Conservation (phyloP, 1,140 invertebrate genomes). For the Metaphire vulgaris region DNA sequence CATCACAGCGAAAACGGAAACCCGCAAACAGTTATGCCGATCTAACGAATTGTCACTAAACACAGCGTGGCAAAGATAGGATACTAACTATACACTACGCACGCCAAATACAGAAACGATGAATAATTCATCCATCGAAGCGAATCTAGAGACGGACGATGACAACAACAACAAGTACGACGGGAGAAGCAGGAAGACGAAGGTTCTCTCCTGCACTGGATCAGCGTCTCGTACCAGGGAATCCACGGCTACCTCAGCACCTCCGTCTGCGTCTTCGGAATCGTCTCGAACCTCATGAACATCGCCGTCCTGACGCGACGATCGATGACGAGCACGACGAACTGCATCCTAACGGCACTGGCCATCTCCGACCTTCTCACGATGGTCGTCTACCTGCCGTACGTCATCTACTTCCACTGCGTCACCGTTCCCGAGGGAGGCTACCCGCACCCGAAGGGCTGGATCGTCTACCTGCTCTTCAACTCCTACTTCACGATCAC, state of each 20-base stretch:
- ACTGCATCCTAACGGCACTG: conserved; percentile 73
- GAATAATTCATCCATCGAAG: no score
- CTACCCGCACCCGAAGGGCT: conserved; percentile 52
- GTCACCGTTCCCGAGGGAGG: conserved; percentile 48
- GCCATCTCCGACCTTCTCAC: conserved; percentile 78
- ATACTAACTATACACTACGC: no score
- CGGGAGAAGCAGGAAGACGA: no score
- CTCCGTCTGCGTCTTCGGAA: conserved; percentile 76
- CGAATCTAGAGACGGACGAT: no score
- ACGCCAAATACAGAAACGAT: no score
- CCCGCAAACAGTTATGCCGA: no score
- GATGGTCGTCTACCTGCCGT: no score
- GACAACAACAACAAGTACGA: no score
- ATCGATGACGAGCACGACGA: conserved; percentile 74
- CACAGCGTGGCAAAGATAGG: no score
- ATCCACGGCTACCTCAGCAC: conserved; percentile 66
- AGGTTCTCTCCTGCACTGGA: not conserved
- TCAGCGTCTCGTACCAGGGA: conserved; percentile 42
- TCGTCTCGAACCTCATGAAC: conserved; percentile 79
- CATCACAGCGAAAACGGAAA: no score
- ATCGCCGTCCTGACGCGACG: conserved; percentile 80
- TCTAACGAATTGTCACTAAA: no score
- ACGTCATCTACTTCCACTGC: no score
- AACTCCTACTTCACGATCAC: conserved; percentile 65
- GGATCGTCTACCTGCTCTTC: conserved; percentile 41